Base-by-base conservation (phyloP, 2,113 vertebrate species). In the Lanius collurio region DNA sequence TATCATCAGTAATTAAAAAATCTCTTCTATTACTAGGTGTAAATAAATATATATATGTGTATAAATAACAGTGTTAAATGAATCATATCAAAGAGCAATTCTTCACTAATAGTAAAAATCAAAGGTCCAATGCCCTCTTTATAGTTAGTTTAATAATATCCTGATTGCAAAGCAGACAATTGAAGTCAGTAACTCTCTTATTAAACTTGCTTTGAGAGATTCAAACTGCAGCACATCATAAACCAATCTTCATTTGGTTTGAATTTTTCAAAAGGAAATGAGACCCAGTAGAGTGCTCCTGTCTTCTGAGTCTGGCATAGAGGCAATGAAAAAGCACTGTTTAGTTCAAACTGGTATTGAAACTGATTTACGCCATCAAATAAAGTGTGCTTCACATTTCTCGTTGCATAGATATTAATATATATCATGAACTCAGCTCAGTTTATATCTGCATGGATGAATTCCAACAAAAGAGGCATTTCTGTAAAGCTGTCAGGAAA, bases 181-280 rank as follows among this genome's bases (percentile, higher is more conserved):
- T 94, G 28, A 78, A 70, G 49, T 56, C 65, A 76, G 26, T 60
- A 41, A 68, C 68, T 79, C 35, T 87, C 76, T 79, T 67, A 52
- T 70, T 89, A 84, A 76, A 67, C 27, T 49, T 57, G 17, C 47
- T 85, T 71, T 93, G 22, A 63, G n/a, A 74, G 14, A 56, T 76
- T 76, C 33, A 71, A 78, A 78, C 33, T 37, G 18, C 27, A 87
- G 52, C 52, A 97, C 95, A 90, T 90, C 69, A 74, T 90, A 93
- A 96, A 82, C 33, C 37, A 83, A 26, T 78, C 65, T 86, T 60
- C 53, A 52, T 77, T 87, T 89, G 18, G n/a, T 85, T 64, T 74
- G 92, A 95, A 95, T 85, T 80, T 67, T 95, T 93, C 53, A 90
- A 56, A 46, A 89, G 70, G 59, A 96, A 93, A 90, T 28, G 49